These are phyloP conservation scores for Hystrix cristata DNA, from an alignment of 2,113 vertebrate species.

Conservation along the genomic window DNA sequence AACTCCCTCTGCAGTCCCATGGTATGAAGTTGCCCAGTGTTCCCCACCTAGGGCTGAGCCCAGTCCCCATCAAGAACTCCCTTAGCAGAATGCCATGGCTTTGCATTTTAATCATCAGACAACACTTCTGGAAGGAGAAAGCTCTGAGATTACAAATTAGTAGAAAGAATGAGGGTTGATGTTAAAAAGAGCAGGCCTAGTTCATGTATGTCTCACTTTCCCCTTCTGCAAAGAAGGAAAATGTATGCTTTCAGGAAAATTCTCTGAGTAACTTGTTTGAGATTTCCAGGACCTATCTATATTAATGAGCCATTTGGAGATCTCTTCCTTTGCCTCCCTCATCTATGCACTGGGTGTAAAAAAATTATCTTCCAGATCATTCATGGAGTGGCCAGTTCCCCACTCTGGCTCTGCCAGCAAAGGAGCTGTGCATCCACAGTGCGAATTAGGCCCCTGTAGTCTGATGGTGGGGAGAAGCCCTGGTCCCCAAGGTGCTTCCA, in stretches of 20 bases:
- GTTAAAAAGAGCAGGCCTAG: neutral
- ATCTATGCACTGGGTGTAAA: neutral
- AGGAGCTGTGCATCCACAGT: neutral
- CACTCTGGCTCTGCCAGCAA: neutral
- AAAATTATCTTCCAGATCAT: neutral
- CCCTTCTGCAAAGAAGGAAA: neutral
- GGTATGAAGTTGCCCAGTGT: accelerated
- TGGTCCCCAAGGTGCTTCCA: accelerated
- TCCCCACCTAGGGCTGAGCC: neutral
- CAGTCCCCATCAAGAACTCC: neutral
- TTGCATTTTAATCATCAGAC: neutral
- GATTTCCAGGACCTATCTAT: neutral
- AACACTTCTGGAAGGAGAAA: neutral
- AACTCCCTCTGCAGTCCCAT: too few species aligned
- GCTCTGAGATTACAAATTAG: neutral
- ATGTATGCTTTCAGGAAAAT: neutral
- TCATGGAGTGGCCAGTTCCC: neutral
- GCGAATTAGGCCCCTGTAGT: accelerated
- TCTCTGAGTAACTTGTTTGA: neutral
- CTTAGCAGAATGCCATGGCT: accelerated
- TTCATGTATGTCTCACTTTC: neutral
- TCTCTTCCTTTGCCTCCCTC: neutral
- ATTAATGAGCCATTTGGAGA: neutral
- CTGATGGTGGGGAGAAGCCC: neutral
- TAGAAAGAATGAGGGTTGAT: neutral